These are phyloP conservation scores for Pangasius djambal DNA, from an alignment of 2,797 vertebrate genomes.

Conservation along the genomic window DNA sequence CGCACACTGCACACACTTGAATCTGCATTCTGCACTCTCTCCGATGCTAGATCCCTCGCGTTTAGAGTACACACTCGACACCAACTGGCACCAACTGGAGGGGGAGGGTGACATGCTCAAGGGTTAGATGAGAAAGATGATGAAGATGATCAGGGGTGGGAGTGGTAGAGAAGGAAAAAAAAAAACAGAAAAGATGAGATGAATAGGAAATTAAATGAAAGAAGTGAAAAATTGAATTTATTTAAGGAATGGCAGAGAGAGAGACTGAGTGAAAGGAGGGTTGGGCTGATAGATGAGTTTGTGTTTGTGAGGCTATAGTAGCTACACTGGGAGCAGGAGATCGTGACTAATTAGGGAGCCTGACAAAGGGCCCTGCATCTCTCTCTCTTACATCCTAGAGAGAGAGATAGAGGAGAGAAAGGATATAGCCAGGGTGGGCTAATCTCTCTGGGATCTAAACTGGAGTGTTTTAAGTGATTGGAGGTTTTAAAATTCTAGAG, in stretches of 20 bases:
- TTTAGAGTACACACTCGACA: constrained; percentile 39
- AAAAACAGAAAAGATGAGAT: neutral
- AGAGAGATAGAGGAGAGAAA: neutral
- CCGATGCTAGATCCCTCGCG: neutral
- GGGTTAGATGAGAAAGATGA: constrained; percentile 38
- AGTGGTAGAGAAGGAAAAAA: too few relatives aligned
- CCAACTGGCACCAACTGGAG: constrained; percentile 42
- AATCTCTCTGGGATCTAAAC: constrained; percentile 19
- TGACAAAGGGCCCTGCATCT: constrained; percentile 48
- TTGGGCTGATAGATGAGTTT: constrained; percentile 44
- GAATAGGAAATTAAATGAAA: constrained; percentile 2
- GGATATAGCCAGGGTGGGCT: neutral
- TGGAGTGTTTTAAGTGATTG: constrained; percentile 13
- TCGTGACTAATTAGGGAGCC: constrained; percentile 54
- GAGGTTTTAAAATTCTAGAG: constrained; percentile 5
- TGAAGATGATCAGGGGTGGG: neutral
- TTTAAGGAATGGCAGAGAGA: neutral
- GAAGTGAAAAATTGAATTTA: neutral
- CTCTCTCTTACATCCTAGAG: constrained; percentile 30
- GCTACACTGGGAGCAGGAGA: constrained; percentile 45
- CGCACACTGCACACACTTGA: constrained; percentile 27
- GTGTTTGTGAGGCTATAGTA: constrained; percentile 50
- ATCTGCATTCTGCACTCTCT: constrained; percentile 13
- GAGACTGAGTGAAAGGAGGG: neutral
- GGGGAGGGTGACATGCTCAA: constrained; percentile 45